A percentile compares a stretch with the other conserved stretches of the same genome.
Conservation (phyloP, 2,888 invertebrate species). For the Opisthograptis luteolata region DNA sequence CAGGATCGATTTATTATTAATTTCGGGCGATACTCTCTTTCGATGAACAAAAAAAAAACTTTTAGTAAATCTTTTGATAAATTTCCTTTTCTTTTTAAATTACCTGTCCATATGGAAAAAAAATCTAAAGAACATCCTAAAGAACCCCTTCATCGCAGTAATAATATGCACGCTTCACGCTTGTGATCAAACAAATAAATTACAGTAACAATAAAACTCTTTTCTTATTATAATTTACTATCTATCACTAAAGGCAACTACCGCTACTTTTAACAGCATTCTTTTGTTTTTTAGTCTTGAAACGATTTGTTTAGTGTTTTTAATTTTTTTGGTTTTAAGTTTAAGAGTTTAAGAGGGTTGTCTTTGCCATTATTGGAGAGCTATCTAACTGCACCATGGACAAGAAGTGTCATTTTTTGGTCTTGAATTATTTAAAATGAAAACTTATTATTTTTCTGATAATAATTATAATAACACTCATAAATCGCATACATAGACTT, state of each 20-base stretch:
- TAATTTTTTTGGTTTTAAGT: slow-evolving; percentile 36
- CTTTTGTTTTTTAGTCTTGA: slow-evolving; percentile 35
- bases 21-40: too few species aligned
- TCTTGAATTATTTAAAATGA: too few species aligned
- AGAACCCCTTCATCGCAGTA: slow-evolving; percentile 49
- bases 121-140: slow-evolving; percentile 3
- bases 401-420: too few species aligned
- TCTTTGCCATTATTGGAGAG: neutral
- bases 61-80: too few species aligned
- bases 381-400: too few species aligned
- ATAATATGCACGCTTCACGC: slow-evolving; percentile 65
- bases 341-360: slow-evolving; percentile 1
- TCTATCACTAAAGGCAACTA: slow-evolving; percentile 36
- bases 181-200: slow-evolving; percentile 65
- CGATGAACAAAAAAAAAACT: too few species aligned
- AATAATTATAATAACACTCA: too few species aligned
- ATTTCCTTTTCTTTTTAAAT: too few species aligned
- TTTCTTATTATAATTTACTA: slow-evolving; percentile 52
- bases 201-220: slow-evolving; percentile 68
- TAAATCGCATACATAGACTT: too few species aligned
- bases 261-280: slow-evolving; percentile 30
- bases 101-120: too few species aligned
- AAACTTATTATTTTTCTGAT: too few species aligned
- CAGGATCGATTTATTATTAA: too few species aligned
- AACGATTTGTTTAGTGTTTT: slow-evolving; percentile 50